phyloP scores from a whole-genome alignment of 2,113 vertebrate species.

The Felis chaus region DNA sequence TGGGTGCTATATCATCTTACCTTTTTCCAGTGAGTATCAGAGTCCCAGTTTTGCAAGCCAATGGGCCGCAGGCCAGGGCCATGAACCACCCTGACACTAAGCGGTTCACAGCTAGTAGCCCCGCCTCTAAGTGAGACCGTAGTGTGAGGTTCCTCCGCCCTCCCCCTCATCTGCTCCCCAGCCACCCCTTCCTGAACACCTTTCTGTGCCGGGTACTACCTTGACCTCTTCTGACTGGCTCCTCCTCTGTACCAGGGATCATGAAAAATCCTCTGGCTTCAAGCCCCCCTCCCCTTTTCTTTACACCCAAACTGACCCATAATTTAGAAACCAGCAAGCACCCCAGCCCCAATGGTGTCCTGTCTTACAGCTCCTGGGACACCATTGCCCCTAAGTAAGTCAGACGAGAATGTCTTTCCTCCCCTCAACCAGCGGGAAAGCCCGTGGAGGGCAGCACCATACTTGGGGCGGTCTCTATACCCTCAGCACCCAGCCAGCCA shows the following conservation, averaged over 20 bases:
- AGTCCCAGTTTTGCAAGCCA: background rate
- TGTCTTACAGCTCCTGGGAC: background rate
- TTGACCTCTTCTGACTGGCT: background rate
- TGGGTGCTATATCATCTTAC: background rate
- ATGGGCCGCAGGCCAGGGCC: background rate
- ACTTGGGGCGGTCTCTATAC: background rate
- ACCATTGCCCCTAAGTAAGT: background rate
- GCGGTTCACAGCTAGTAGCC: background rate
- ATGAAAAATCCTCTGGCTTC: background rate
- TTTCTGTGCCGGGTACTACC: background rate
- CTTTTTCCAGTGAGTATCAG: background rate
- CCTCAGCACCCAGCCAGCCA: background rate
- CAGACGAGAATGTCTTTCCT: background rate
- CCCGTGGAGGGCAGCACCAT: background rate
- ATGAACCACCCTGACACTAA: background rate
- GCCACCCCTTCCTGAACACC: background rate
- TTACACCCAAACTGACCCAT: background rate
- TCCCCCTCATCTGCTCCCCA: background rate
- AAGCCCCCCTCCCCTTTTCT: background rate
- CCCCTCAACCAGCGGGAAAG: background rate
- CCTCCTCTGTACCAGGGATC: background rate
- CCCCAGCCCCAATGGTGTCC: background rate
- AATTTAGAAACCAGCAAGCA: background rate
- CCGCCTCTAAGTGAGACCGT: background rate
- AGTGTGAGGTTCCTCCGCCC: accelerated